phyloP scores from a whole-genome alignment of 2,888 invertebrate genomes.

The Drosophila flavopinicola region DNA sequence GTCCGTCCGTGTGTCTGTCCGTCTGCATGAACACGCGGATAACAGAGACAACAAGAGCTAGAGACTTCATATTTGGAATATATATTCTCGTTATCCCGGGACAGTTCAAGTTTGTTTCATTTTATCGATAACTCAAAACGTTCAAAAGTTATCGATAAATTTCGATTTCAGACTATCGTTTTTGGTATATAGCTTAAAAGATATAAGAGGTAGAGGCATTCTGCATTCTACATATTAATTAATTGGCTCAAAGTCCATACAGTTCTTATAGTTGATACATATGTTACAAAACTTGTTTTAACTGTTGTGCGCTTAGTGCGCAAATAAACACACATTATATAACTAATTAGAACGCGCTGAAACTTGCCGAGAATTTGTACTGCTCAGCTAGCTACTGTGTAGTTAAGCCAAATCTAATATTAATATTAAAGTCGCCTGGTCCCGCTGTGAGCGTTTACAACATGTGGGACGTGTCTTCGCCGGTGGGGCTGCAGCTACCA shows the following conservation, averaged over 20 bases:
- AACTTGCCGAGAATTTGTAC: neutral
- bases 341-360: slow-evolving; percentile 1
- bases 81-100: no score
- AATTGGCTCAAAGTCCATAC: neutral
- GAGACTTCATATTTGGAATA: no score
- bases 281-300: neutral
- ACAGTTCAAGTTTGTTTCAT: no score
- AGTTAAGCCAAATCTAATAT: neutral
- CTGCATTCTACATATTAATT: no score
- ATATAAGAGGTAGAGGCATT: no score
- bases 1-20: no score
- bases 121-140: no score
- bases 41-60: no score
- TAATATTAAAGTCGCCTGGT: slow-evolving; percentile 10
- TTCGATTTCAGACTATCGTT: no score
- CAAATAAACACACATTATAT: slow-evolving; percentile 10
- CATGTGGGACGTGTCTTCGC: slow-evolving; percentile 6
- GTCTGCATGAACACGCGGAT: no score
- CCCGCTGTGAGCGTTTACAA: slow-evolving; percentile 11
- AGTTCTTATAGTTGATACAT: neutral
- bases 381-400: neutral
- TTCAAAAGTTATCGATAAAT: no score
- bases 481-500: slow-evolving; percentile 12
- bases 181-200: no score
- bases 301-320: neutral